Evolutionary conservation across 2,888 invertebrate species (phyloP).

Genomic region (Tupiocoris notatus): DNA sequence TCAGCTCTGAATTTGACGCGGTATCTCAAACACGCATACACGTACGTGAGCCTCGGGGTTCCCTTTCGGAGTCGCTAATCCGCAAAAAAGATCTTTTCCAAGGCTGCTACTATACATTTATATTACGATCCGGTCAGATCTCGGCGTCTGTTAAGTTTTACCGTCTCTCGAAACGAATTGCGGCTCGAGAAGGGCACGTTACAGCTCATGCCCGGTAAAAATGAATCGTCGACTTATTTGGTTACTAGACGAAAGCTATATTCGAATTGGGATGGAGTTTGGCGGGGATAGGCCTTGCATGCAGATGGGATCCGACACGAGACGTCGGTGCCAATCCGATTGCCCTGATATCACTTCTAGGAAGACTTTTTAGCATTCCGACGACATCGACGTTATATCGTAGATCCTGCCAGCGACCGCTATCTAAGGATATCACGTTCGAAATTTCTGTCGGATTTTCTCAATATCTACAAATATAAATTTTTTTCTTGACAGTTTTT

Average conservation of each 20-base stretch:
- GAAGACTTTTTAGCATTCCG: no score
- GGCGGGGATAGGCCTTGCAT: background rate
- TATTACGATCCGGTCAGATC: background rate
- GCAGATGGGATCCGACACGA: background rate
- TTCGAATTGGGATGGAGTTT: background rate
- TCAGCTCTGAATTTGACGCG: background rate
- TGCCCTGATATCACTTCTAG: no score
- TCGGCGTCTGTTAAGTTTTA: background rate
- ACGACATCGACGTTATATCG: no score
- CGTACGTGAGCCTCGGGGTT: background rate
- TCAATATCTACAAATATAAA: no score
- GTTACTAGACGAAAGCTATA: background rate
- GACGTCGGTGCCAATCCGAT: background rate
- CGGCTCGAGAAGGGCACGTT: background rate
- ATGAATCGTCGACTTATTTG: background rate
- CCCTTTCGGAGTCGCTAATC: background rate
- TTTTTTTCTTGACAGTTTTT: no score
- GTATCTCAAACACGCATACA: background rate
- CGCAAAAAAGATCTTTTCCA: background rate
- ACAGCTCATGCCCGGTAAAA: background rate
- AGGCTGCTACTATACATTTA: background rate
- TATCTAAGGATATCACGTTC: no score
- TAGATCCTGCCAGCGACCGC: no score
- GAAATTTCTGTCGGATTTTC: no score
- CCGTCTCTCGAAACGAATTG: background rate